Base-by-base conservation (phyloP, 64 coral and sea anemone genomes). In the Pocillopora damicornis region DNA sequence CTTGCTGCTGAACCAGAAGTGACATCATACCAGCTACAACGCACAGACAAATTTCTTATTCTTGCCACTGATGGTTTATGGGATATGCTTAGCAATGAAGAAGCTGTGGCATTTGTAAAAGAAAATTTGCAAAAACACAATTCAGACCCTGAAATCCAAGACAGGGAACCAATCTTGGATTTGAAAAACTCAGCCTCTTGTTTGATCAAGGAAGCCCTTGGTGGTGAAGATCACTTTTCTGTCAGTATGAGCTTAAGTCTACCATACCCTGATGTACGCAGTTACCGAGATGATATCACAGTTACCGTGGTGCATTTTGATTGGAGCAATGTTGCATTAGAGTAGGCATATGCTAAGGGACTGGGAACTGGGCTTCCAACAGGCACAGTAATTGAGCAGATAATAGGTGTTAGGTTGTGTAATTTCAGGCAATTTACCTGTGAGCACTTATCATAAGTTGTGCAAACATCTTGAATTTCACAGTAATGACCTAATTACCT, bases 51-150 rank as follows among this genome's bases (percentile, higher is more conserved):
- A 65, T 98, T 94, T 89, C 74, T 98, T 11, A 92, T 98, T 18
- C 92, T 98, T 26, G 95, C 92, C 58, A 98, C 85, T 88, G 95
- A 98, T 98, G 92, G 95, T 56, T 89, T 98, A 26, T 98, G 95
- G 95, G 95, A 98, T 81, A 89, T 93, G 86, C 60, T 98, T 60
- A 89, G 86, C 65, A 98, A 98, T 63, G 92, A 98, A 9, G 92
- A 98, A 77, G 95, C 91, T 15, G 95, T 98, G 8, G 69, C 76
- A 15, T 74, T 63, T 89, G 95, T 98, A 11, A 84, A 83, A 20
- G 75, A 91, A 74, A 80, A 98, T 62, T 60, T 83, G 75, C 16
- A 68, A 22, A 37, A n/a, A 42, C 81, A 67, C n/a, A 68, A 57
- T 20, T 65, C 17, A 23, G 37, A 42, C n/a, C 23, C 23, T 65